These are phyloP conservation scores for Lasius fuliginosus DNA, from an alignment of 2,888 invertebrate species.

Conservation along the genomic window DNA sequence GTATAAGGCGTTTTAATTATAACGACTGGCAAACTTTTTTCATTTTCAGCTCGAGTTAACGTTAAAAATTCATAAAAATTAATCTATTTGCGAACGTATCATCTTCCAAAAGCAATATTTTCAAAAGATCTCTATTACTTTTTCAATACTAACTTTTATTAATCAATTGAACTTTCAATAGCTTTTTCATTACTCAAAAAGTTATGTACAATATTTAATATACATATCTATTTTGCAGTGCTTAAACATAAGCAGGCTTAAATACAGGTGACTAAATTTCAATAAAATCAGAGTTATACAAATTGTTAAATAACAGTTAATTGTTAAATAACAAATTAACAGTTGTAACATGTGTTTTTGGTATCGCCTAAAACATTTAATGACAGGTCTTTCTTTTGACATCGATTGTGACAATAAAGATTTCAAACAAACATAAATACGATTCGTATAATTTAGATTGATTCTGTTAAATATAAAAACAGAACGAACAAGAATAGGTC, in stretches of 20 bases:
- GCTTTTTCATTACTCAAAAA: neutral
- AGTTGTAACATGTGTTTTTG: neutral
- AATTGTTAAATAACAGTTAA: slow-evolving; percentile 5
- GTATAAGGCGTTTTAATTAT: slow-evolving; percentile 78
- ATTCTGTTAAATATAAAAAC: slow-evolving; percentile 32
- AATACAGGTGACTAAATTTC: neutral
- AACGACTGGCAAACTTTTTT: slow-evolving; percentile 74
- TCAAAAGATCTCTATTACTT: slow-evolving; percentile 1
- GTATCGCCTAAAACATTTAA: neutral
- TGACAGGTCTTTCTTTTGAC: neutral
- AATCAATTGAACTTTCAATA: neutral
- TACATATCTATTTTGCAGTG: neutral
- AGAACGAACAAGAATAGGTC: slow-evolving; percentile 71
- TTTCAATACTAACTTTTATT: neutral
- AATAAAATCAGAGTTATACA: neutral
- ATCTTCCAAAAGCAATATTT: slow-evolving; percentile 56
- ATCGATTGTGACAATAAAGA: neutral
- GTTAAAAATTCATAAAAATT: slow-evolving; percentile 74
- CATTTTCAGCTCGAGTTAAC: slow-evolving; percentile 72
- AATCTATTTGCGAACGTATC: slow-evolving; percentile 71
- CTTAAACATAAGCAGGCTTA: neutral
- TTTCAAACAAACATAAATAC: neutral
- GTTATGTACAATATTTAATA: neutral
- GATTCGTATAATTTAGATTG: neutral
- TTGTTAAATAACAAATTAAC: neutral